These are phyloP conservation scores for Adoxophyes honmai DNA, from an alignment of 1,140 invertebrate species.

Conservation along the genomic window DNA sequence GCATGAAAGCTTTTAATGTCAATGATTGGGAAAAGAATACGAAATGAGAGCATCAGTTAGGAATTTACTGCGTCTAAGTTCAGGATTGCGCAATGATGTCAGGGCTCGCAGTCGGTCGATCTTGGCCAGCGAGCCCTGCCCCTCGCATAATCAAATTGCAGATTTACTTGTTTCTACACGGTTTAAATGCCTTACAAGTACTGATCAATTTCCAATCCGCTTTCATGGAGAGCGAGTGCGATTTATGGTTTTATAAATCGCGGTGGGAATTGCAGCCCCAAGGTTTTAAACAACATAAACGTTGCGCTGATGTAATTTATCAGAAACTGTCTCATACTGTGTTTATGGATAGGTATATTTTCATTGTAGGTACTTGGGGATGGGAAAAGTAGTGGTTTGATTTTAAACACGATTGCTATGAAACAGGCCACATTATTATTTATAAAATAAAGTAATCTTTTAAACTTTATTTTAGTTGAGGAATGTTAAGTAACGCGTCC, in stretches of 20 bases:
- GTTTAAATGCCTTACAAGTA: conserved; percentile 2
- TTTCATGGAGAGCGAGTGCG: neutral
- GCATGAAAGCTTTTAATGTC: too few relatives aligned
- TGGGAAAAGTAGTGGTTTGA: too few relatives aligned
- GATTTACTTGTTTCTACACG: conserved; percentile 7
- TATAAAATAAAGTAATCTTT: neutral
- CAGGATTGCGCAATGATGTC: conserved; percentile 58
- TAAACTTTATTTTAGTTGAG: neutral
- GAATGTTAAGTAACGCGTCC: conserved; percentile 3
- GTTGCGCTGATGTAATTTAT: too few relatives aligned
- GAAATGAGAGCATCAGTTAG: conserved; percentile 45
- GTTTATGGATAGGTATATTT: too few relatives aligned
- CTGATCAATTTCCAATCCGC: neutral
- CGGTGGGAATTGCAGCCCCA: too few relatives aligned
- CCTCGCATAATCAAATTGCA: conserved; percentile 7
- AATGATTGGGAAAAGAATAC: too few relatives aligned
- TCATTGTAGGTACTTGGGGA: too few relatives aligned
- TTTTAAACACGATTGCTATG: too few relatives aligned
- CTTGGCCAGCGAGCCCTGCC: neutral
- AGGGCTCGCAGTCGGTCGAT: conserved; percentile 42
- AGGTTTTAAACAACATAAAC: neutral
- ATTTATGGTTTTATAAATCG: too few relatives aligned
- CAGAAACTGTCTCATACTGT: too few relatives aligned
- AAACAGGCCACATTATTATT: neutral
- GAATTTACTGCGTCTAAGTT: conserved; percentile 50